Evolutionary conservation across 2,113 vertebrate genomes (phyloP).

Genomic region (Rhinolophus sinicus): DNA sequence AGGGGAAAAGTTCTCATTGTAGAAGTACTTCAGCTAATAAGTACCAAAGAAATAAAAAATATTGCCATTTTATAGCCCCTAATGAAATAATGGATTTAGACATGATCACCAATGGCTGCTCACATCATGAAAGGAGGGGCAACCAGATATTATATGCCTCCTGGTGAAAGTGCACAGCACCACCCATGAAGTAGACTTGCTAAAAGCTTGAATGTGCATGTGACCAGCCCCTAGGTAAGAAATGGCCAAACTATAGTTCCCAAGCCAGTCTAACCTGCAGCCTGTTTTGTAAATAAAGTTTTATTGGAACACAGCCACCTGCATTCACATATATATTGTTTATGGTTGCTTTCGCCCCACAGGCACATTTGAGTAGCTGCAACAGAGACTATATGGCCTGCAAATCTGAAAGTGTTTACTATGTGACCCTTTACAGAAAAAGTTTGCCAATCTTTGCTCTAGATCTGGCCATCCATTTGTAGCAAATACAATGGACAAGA

Average conservation of each 20-base stretch:
- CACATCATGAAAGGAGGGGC: neutral
- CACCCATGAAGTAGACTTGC: neutral
- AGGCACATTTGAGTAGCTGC: neutral
- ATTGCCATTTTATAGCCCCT: neutral
- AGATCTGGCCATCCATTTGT: neutral
- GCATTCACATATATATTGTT: neutral
- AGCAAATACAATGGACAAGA: neutral
- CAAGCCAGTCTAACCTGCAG: neutral
- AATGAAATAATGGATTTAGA: neutral
- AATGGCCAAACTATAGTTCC: neutral
- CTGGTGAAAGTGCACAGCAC: accelerated
- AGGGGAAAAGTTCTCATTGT: neutral
- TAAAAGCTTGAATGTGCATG: neutral
- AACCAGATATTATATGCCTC: neutral
- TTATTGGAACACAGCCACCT: neutral
- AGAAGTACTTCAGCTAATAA: neutral
- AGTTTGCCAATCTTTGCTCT: neutral
- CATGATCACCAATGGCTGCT: neutral
- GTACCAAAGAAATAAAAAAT: neutral
- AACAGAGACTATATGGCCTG: neutral
- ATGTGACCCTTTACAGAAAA: neutral
- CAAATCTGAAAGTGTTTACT: neutral
- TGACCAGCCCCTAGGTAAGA: neutral
- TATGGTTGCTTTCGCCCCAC: neutral
- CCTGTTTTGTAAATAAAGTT: neutral